These are phyloP conservation scores for Ctenicera cuprea DNA, from an alignment of 2,888 invertebrate genomes.

Conservation along the genomic window DNA sequence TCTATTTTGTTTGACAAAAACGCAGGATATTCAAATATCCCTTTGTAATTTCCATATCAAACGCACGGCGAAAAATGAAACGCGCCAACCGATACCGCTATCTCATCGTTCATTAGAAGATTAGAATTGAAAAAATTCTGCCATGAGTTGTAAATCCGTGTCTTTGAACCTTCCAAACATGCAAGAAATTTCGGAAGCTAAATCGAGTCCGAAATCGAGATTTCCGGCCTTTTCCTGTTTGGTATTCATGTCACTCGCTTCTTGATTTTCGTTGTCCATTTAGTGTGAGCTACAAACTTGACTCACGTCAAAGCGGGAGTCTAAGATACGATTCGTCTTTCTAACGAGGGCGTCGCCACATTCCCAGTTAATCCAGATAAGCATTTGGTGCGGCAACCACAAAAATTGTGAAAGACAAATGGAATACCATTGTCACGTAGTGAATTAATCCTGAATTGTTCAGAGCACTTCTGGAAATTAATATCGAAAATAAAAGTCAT, in stretches of 20 bases:
- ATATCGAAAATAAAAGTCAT: no score
- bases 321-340: conserved; percentile 15
- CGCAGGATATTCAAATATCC: conserved; percentile 7
- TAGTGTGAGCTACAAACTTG: conserved; percentile 8
- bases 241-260: conserved; percentile 24
- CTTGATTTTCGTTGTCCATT: conserved; percentile 14
- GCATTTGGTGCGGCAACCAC: background rate
- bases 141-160: conserved; percentile 1
- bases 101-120: background rate
- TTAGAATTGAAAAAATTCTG: background rate
- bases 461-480: no score
- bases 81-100: background rate
- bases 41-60: conserved; percentile 12
- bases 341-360: conserved; percentile 5
- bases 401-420: background rate
- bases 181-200: background rate
- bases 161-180: background rate
- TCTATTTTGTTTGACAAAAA: conserved; percentile 13
- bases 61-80: background rate
- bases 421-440: background rate
- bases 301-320: conserved; percentile 13
- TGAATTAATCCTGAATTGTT: background rate
- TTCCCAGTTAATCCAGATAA: background rate
- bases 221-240: background rate
- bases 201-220: background rate